phyloP scores from a whole-genome alignment of 2,797 vertebrate species.

The Presbytis comata region DNA sequence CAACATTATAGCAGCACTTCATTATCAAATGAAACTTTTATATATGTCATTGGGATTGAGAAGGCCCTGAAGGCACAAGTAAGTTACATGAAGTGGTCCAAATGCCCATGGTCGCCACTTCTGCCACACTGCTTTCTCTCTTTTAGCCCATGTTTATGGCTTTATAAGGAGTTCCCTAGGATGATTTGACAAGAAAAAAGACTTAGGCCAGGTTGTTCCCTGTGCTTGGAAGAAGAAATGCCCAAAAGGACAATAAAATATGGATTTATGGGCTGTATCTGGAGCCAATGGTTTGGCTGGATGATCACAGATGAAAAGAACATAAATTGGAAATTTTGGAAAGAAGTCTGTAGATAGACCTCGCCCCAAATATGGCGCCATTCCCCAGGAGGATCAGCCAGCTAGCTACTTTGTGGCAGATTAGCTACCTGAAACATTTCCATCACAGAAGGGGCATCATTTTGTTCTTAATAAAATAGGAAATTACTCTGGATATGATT shows the following conservation, averaged over 20 bases:
- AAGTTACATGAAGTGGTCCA: background rate
- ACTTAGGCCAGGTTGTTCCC: background rate
- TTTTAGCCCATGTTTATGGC: background rate
- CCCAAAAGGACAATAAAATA: background rate
- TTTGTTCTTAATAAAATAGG: background rate
- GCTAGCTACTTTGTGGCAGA: background rate
- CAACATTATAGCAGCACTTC: background rate
- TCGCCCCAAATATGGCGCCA: background rate
- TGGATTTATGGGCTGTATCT: background rate
- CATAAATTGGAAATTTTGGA: background rate
- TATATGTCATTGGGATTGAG: background rate
- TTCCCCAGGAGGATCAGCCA: background rate
- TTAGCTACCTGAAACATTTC: background rate
- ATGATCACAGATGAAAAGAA: background rate
- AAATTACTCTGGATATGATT: background rate
- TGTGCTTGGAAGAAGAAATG: background rate
- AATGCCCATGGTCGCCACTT: background rate
- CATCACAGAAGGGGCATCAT: background rate
- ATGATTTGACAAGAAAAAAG: background rate
- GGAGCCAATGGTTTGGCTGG: background rate
- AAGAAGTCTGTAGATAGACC: background rate
- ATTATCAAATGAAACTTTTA: background rate
- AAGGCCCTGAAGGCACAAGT: background rate
- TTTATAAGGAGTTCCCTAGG: background rate
- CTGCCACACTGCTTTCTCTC: background rate